phyloP scores from a whole-genome alignment of 2,797 vertebrate species.

The Sylvilagus floridanus region DNA sequence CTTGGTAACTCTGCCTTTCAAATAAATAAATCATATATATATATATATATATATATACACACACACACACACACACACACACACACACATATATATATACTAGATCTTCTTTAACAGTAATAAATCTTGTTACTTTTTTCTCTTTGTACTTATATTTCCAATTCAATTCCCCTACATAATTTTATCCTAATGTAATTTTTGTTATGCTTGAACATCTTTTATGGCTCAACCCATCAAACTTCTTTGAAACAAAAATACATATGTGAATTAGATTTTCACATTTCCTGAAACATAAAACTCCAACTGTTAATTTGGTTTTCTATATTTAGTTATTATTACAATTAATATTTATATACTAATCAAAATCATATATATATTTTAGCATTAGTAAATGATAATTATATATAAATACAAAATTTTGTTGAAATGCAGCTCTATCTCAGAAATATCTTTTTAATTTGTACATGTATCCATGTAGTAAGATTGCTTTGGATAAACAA shows the following conservation, averaged over 20 bases:
- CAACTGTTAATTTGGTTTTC: conserved; percentile 60
- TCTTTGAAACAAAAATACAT: conserved; percentile 57
- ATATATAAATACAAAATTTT: conserved; percentile 43
- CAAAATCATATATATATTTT: background rate
- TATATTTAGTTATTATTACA: conserved; percentile 21
- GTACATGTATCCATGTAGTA: background rate
- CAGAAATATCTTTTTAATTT: conserved; percentile 36
- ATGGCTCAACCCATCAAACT: conserved; percentile 62
- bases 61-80: too few species aligned
- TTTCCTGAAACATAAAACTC: conserved; percentile 59
- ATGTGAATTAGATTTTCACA: conserved; percentile 66
- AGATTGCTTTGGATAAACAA: background rate
- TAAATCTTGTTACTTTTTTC: conserved; percentile 33
- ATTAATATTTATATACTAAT: conserved; percentile 31
- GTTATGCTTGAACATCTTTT: conserved; percentile 56
- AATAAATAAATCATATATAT: too few species aligned
- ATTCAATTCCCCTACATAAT: conserved; percentile 8
- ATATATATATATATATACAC: too few species aligned
- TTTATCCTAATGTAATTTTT: conserved; percentile 49
- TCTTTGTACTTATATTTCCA: conserved; percentile 50
- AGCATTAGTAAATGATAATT: conserved; percentile 42
- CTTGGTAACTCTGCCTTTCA: too few species aligned
- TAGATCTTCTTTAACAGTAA: conserved; percentile 5
- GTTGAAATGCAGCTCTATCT: background rate
- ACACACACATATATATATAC: too few species aligned